Base-by-base conservation (phyloP, 1,140 invertebrate genomes). In the Rhagoletis pomonella region DNA sequence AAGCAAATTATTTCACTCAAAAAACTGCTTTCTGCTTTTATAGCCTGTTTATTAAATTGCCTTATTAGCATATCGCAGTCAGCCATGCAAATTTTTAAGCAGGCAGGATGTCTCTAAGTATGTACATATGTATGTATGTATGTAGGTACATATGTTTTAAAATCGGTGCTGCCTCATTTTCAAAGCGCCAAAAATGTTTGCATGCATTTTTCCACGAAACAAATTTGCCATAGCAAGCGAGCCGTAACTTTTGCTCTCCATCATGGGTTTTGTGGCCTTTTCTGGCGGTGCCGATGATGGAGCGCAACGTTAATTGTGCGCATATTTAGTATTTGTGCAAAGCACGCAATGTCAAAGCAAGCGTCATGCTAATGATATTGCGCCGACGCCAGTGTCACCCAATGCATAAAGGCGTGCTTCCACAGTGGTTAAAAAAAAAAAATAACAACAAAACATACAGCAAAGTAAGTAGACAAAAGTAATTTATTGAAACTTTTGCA, bases 401-500 rank as follows among this genome's bases (percentile, higher is more conserved):
- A 81, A 6, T 29, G 47, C n/a, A 14, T n/a, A 14, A 2, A 47
- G 44, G 60, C 7, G 60, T 62, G 60, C n/a, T 62, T 62, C 60
- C 7, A 73, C 42, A 84, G 50, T 50, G 19, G 14, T n/a, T 47
- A 73, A 50, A 55, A 50, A 50, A 44, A 17, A 29, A n/a, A 4
- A 42, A 29, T 50, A 59, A 39, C 58, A 84, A 84, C n/a, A 12
- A 58, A 29, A 17, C n/a, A 10, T 17, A 81, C 4, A 9, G n/a
- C n/a, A 19, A 84, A 29, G 12, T 17, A 84, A 59, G 50, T 17
- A 85, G 39, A 85, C 14, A 59, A 85, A 60, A 90, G 91, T 91
- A 91, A 91, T 91, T 91, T 91, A 91, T 91, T 90, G 47, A 91
- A 90, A 89, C 87, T 91, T 90, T 91, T 90, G 89, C 90, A 88